A percentile compares a stretch with the other conserved stretches of the same genome.
Evolutionary conservation across 92 coral and sea anemone genomes (phyloP).

Genomic region (Paragorgia papillata): DNA sequence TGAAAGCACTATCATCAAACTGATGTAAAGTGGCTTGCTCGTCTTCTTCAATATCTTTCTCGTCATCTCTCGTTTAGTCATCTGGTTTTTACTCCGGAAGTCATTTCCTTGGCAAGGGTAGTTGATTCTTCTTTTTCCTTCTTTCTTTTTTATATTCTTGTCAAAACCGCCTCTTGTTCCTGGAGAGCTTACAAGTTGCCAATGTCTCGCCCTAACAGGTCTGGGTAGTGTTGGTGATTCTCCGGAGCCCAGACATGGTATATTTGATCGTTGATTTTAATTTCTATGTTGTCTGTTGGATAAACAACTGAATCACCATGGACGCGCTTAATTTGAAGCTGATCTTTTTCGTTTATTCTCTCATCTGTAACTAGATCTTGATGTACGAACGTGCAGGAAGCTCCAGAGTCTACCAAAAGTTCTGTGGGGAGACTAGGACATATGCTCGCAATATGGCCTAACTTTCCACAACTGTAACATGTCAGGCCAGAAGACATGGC

Average conservation of each 20-base stretch:
- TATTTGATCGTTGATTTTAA: slow-evolving; percentile 37
- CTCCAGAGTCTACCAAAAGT: slow-evolving; percentile 3
- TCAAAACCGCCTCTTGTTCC: not conserved
- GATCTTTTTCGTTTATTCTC: slow-evolving; percentile 30
- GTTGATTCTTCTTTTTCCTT: slow-evolving; percentile 13
- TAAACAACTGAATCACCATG: slow-evolving; percentile 48
- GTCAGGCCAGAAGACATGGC: not conserved
- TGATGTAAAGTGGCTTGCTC: not conserved
- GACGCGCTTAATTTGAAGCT: slow-evolving; percentile 38
- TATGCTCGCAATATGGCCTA: not conserved
- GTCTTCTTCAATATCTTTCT: slow-evolving; percentile 12
- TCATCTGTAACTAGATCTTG: slow-evolving; percentile 39
- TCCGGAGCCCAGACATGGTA: slow-evolving; percentile 33
- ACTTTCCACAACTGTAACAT: not conserved
- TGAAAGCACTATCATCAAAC: slow-evolving; percentile 6
- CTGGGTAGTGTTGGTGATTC: slow-evolving; percentile 45
- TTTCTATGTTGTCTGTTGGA: slow-evolving; percentile 50
- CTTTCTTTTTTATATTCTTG: not conserved
- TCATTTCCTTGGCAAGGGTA: not conserved
- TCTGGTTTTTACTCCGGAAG: slow-evolving; percentile 6
- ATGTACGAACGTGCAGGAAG: slow-evolving; percentile 48
- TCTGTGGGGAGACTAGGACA: not conserved
- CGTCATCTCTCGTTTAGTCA: slow-evolving; percentile 3
- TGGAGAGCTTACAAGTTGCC: slow-evolving; percentile 5
- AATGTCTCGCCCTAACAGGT: slow-evolving; percentile 44